Evolutionary conservation across 2,888 invertebrate species (phyloP).

Genomic region (Tipula helvola): DNA sequence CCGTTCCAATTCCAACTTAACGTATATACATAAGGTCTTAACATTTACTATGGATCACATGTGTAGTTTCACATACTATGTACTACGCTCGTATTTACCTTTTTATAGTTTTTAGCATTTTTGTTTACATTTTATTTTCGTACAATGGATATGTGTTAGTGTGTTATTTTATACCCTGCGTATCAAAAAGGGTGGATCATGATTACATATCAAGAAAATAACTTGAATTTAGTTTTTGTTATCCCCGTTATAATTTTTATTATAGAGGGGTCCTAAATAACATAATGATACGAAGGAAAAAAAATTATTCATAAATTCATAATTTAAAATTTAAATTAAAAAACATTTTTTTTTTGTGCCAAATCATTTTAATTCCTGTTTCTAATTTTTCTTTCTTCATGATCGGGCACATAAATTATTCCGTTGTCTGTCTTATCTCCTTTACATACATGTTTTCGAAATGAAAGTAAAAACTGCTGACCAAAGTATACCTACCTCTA

Average conservation of each 20-base stretch:
- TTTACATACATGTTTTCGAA: background rate
- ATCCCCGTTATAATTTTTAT: background rate
- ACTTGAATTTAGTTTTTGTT: background rate
- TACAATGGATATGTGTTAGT: background rate
- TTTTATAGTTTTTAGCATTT: background rate
- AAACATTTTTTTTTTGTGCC: background rate
- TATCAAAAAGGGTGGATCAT: background rate
- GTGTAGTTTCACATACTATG: background rate
- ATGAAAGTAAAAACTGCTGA: background rate
- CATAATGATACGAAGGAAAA: background rate
- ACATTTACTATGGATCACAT: background rate
- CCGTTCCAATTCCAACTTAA: constrained; percentile 51
- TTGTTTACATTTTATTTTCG: background rate
- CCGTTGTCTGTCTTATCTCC: background rate
- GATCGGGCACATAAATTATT: background rate
- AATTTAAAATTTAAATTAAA: background rate
- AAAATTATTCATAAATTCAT: background rate
- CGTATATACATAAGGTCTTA: background rate
- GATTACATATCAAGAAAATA: background rate
- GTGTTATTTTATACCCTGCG: background rate
- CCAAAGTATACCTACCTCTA: background rate
- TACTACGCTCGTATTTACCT: background rate
- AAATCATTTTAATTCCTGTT: background rate
- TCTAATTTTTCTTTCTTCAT: background rate
- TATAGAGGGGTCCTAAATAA: background rate